Percentiles rank a stretch among this genome's conserved stretches.
phyloP scores from a whole-genome alignment of 1,140 invertebrate species.

The Himalopsyche phryganea region DNA sequence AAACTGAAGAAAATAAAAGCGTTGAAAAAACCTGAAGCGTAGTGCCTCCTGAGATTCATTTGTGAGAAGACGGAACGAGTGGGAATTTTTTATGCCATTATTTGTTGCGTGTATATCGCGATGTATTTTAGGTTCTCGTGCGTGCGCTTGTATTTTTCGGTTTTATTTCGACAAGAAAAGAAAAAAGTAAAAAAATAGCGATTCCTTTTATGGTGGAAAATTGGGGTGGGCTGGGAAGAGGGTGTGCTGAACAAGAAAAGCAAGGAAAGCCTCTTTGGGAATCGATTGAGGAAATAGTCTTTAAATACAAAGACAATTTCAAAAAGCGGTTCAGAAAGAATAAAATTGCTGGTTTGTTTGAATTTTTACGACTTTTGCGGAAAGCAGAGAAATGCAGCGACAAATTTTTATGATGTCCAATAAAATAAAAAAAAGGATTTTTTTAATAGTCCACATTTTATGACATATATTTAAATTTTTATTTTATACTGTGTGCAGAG shows the following conservation, averaged over 20 bases:
- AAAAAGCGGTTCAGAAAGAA: conserved; percentile 24
- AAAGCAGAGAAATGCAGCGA: conserved; percentile 18
- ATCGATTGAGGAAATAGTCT: conserved; percentile 31
- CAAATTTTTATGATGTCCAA: conserved; percentile 8
- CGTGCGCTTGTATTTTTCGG: conserved; percentile 20
- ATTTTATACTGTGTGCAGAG: no score
- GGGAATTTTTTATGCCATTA: no score
- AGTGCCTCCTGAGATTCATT: neutral
- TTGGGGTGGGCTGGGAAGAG: conserved; percentile 17
- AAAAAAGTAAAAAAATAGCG: conserved; percentile 20
- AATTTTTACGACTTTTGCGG: conserved; percentile 23
- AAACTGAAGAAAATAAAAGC: no score
- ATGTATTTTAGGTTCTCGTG: conserved; percentile 2
- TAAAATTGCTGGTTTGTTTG: conserved; percentile 22
- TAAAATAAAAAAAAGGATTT: no score
- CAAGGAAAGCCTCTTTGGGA: conserved; percentile 31
- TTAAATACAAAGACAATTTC: conserved; percentile 35
- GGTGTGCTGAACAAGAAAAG: conserved; percentile 13
- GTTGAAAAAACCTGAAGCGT: no score
- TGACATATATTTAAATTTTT: no score
- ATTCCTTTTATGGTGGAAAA: conserved; percentile 17
- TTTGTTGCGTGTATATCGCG: conserved; percentile 2
- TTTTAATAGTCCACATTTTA: no score
- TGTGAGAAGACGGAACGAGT: neutral
- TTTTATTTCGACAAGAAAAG: conserved; percentile 15